phyloP scores from a whole-genome alignment of 2,797 vertebrate genomes.

The Triplophysa bombifrons region DNA sequence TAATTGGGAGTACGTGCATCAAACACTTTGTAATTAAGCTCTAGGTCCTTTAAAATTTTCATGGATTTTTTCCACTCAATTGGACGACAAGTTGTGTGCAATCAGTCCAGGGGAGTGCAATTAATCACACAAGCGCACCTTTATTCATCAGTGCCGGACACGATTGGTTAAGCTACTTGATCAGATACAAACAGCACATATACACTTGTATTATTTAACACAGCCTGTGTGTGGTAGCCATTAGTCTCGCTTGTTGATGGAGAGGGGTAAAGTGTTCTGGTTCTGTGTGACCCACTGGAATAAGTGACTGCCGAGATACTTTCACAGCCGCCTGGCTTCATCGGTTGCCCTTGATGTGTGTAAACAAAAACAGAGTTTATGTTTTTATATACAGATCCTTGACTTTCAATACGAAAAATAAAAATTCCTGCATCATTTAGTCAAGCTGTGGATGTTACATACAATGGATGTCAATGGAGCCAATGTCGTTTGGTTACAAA shows the following conservation, averaged over 20 bases:
- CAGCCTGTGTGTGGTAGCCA: background rate
- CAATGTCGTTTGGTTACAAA: too few species aligned
- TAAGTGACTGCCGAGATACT: background rate
- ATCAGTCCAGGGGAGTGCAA: background rate
- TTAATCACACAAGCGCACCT: background rate
- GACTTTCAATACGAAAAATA: too few species aligned
- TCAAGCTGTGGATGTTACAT: too few species aligned
- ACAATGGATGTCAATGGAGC: too few species aligned
- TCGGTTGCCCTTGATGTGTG: too few species aligned
- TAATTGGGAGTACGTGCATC: background rate
- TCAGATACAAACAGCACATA: background rate
- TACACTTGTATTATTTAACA: constrained; percentile 1
- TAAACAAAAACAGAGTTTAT: too few species aligned
- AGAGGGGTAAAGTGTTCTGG: background rate
- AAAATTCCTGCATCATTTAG: too few species aligned
- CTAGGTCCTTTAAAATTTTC: background rate
- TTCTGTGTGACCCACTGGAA: too few species aligned
- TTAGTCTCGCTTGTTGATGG: background rate
- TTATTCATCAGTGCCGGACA: background rate
- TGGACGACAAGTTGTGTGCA: background rate
- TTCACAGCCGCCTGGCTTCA: background rate
- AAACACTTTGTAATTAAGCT: constrained; percentile 1
- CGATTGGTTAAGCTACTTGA: background rate
- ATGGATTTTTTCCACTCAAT: background rate
- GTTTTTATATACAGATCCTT: too few species aligned